Evolutionary conservation across 2,888 invertebrate genomes (phyloP), one percentile per base, ranked within the genome.

Genomic region (Yponomeuta evonymella): DNA sequence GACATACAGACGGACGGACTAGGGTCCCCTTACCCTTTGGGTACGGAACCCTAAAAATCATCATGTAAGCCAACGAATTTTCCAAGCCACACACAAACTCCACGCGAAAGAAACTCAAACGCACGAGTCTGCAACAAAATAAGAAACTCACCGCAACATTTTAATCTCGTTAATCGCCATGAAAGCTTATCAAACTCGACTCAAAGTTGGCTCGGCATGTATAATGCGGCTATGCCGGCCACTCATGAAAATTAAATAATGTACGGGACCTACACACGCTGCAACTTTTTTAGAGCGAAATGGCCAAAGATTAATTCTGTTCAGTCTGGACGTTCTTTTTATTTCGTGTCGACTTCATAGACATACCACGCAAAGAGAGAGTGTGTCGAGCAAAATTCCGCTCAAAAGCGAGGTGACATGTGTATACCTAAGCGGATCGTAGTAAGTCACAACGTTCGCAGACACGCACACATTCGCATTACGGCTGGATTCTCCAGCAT

Each of bases 181-280:
- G 84, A 88, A 81, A 84, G 84, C 83, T 84, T 85, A 87, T 87
- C 83, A 86, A 86, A 87, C 82, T 87, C 82, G 80, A 79, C 80
- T 77, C 77, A 76, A 87, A 88, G 83, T 87, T 87, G 79, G 80
- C 86, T 83, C 30, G 12, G 30, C 29, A 33, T 30, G 65, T 67
- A 67, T 43, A 12, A 62, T 83, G 62, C 70, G 64, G 70, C 48
- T 48, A 58, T 6, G 70, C 36, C 10, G 85, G 79, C 86, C 85
- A 87, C 87, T 87, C 87, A 83, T 83, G 83, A 83, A 84, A 86
- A 88, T 88, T 87, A 88, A 87, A 88, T 88, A 86, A 88, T 84
- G 68, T 51, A 15, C 68, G 51, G 67, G 11, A 15, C 64, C 67
- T 15, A 12, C n/a, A 8, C 15, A 29, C 68, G 51, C n/a, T 51